Evolutionary conservation across 1,140 invertebrate genomes (phyloP).

Genomic region (Rhagoletis pomonella): DNA sequence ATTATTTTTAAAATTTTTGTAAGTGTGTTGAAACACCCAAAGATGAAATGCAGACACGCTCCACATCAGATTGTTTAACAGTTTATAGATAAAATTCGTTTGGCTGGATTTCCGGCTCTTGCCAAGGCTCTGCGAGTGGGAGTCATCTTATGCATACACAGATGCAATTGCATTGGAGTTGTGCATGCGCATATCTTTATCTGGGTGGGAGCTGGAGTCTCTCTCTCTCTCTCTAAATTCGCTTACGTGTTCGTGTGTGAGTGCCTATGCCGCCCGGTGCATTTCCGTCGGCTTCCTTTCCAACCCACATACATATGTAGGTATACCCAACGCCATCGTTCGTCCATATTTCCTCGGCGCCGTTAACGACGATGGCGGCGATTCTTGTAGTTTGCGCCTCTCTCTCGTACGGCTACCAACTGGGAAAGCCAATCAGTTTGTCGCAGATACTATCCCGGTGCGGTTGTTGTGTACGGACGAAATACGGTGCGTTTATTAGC

Average conservation of each 20-base stretch:
- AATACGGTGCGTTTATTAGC: conserved; percentile 31
- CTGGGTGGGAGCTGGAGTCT: background rate
- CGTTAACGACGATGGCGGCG: background rate
- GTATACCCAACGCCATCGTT: background rate
- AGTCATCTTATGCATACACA: too few relatives aligned
- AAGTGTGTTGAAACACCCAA: too few relatives aligned
- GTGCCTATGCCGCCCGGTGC: background rate
- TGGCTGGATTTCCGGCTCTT: background rate
- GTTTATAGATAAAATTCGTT: too few relatives aligned
- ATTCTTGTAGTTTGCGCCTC: conserved; percentile 33
- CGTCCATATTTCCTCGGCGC: conserved; percentile 1
- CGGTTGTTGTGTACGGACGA: conserved; percentile 39
- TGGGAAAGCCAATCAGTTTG: conserved; percentile 51
- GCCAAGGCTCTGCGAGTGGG: background rate
- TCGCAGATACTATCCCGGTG: conserved; percentile 44
- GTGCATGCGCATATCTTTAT: background rate
- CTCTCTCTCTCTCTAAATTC: background rate
- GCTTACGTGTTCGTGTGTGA: background rate
- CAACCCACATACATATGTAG: background rate
- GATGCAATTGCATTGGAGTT: background rate
- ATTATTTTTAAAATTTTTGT: too few relatives aligned
- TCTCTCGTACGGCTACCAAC: conserved; percentile 30
- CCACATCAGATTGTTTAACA: background rate
- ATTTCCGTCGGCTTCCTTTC: conserved; percentile 10
- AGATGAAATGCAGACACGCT: background rate